These are phyloP conservation scores for Esox niger DNA, from an alignment of 2,113 vertebrate species.

Conservation along the genomic window DNA sequence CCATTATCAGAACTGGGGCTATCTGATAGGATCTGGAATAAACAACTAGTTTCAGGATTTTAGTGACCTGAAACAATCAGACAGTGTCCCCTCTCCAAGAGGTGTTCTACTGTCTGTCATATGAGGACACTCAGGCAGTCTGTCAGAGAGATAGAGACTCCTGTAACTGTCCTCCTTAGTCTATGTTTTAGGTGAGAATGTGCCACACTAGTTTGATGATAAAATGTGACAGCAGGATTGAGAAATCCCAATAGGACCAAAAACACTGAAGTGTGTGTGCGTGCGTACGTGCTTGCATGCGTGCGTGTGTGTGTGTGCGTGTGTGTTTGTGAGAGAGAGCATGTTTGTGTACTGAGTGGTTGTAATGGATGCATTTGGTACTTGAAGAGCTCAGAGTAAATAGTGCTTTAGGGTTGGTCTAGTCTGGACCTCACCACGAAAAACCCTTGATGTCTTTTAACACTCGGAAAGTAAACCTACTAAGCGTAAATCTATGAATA, in stretches of 20 bases:
- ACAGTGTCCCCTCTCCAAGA: background rate
- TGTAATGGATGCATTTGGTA: conserved; percentile 37
- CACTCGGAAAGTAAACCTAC: conserved; percentile 33
- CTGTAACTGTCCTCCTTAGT: background rate
- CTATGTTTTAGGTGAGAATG: no score
- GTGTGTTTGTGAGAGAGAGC: conserved; percentile 8
- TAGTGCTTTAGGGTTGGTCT: conserved; percentile 17
- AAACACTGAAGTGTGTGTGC: conserved; percentile 57
- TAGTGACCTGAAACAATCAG: background rate
- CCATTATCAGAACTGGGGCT: conserved; percentile 4
- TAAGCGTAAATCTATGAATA: conserved; percentile 45
- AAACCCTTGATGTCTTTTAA: conserved; percentile 30
- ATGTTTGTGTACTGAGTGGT: conserved; percentile 24
- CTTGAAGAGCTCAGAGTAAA: conserved; percentile 59
- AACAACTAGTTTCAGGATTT: background rate
- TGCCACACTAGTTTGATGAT: conserved; percentile 51
- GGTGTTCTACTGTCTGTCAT: background rate
- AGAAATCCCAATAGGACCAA: conserved; percentile 69
- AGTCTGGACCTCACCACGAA: conserved; percentile 19
- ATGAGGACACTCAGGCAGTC: conserved; percentile 14
- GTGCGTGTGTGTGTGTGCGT: conserved; percentile 9
- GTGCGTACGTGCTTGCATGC: conserved; percentile 43
- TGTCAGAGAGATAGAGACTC: background rate
- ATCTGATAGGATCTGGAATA: background rate
- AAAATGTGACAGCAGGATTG: conserved; percentile 35